Conservation (phyloP, 1,140 invertebrate species). For the Hypsibius dujardini region DNA sequence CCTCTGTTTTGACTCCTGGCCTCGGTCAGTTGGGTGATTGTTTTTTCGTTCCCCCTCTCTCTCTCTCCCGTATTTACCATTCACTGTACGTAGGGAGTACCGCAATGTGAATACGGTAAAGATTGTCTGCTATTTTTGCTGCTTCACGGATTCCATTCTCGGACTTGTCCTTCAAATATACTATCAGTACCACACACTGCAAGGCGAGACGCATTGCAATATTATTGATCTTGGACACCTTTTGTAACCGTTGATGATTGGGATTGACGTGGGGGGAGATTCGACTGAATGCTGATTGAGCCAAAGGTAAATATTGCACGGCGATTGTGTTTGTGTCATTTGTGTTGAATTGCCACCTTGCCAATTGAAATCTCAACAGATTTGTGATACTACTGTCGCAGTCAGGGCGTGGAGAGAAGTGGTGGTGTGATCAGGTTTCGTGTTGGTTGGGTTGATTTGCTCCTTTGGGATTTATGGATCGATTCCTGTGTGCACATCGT, state of each 20-base stretch:
- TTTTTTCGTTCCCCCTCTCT: too few relatives aligned
- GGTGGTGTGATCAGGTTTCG: not conserved
- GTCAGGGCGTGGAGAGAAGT: not conserved
- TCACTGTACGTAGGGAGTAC: too few relatives aligned
- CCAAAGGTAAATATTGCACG: not conserved
- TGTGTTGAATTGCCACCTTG: not conserved
- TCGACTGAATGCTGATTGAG: not conserved
- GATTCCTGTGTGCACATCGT: too few relatives aligned
- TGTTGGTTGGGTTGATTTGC: not conserved
- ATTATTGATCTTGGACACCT: not conserved
- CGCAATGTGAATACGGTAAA: too few relatives aligned
- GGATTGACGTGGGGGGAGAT: not conserved
- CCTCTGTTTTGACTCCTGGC: too few relatives aligned
- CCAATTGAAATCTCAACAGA: not conserved
- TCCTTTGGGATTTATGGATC: not conserved
- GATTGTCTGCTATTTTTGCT: too few relatives aligned
- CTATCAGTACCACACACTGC: conserved; percentile 43
- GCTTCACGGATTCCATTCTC: too few relatives aligned
- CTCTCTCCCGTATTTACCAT: too few relatives aligned
- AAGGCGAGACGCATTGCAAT: conserved; percentile 3
- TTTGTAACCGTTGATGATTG: not conserved
- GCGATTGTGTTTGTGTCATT: not conserved
- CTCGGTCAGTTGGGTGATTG: too few relatives aligned
- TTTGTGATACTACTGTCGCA: not conserved
- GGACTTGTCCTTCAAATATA: not conserved